Evolutionary conservation across 2,888 invertebrate genomes (phyloP), one percentile per base, ranked within the genome.

Genomic region (Megastigmus dorsalis): DNA sequence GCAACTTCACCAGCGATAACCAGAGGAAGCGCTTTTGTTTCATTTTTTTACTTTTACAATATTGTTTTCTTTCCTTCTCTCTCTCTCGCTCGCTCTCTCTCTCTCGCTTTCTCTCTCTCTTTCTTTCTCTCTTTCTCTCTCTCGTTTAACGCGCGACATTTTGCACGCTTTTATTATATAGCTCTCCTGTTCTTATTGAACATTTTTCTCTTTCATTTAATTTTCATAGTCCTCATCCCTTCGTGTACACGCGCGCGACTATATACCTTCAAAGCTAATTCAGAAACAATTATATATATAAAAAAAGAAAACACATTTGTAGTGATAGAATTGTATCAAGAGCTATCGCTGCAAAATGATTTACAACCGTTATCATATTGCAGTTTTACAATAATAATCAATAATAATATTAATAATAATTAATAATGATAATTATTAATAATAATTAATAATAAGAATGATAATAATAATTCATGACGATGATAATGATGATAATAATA

Each of bases 401-500:
- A 79, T 80, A 76, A 76, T 77, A 76, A 76, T 79, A 74, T 57
- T 79, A 79, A 78, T 75, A 71, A 75, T 74, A 62, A 60, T 72
- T 78, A 75, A 77, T 81, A 77, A 75, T 77, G 77, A 80, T 79
- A 73, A 70, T 74, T 70, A 68, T 62, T 50, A 33, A 50, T 50
- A 70, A 62, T 75, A 72, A 78, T 76, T 73, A 48, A 52, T 70
- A 73, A 74, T 74, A 71, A 74, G 67, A 67, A 79, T 74, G 75
- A 74, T 77, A 74, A 76, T 80, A 77, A 63, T 80, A 78, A 65
- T 76, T 79, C 76, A 74, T 76, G 74, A 79, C 78, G 63, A 72
- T 72, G 75, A 78, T 73, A 70, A 76, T 79, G 76, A 79, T 65
- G 74, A 79, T 75, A 69, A 66, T 79, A 79, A 68, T 79, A 78